Base-by-base conservation (phyloP, 2,888 invertebrate species). In the Pegoplata infirma region DNA sequence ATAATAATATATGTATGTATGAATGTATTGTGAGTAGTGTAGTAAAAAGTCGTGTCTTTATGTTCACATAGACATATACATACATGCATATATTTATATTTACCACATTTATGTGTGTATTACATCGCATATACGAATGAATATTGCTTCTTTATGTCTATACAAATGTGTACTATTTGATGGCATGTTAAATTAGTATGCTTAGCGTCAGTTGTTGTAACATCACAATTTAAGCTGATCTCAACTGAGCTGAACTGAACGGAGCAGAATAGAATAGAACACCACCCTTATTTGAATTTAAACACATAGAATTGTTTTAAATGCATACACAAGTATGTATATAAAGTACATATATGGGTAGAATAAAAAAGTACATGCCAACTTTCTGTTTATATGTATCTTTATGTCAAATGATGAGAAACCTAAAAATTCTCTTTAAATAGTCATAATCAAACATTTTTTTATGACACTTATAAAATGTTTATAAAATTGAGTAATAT, bases 181-280 rank as follows among this genome's bases (percentile, higher is more conserved):
- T 78, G 63, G 40, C 36, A 55, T 64, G 36, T 36, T 16, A 78
- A 78, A 78, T 78, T 78, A 74, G 74, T 78, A 78, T 78, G 32
- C 78, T 66, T 49, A 59, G 74, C 78, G 74, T 55, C 78, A 78
- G 78, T 78, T 78, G 78, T 64, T 74, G 51, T 59, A 69, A 78
- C 78, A 78, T 78, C 46, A 78, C 64, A 74, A 64, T 78, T 59
- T 59, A 64, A 66, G 59, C 59, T 32, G 46, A 64, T 28, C 58
- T 28, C 10, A 32, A 32, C 10, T 23, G 4, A 23, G 3, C 23
- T 6, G 4, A 23, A n/a, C n/a, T n/a, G n/a, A n/a, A n/a, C n/a
- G n/a, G n/a, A n/a, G n/a, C n/a, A n/a, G n/a, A n/a, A n/a, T n/a
- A n/a, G n/a, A n/a, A n/a, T n/a, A n/a, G n/a, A n/a, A n/a, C n/a